phyloP scores from a whole-genome alignment of 2,113 vertebrate species.

The Calyptomena viridis region DNA sequence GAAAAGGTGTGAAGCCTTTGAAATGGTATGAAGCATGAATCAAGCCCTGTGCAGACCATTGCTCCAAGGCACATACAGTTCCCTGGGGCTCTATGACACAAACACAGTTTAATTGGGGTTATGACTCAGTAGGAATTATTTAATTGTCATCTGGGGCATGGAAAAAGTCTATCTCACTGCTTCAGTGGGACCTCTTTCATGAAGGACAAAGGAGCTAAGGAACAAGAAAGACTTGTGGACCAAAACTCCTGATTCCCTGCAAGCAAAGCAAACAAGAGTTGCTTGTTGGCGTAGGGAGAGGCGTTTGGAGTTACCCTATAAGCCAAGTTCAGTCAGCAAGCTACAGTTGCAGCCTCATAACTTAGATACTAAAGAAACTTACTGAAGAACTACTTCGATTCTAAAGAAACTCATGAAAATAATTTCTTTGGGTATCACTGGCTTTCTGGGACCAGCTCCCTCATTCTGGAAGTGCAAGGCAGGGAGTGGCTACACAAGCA shows the following conservation, averaged over 20 bases:
- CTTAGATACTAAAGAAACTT: neutral
- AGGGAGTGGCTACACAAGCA: neutral
- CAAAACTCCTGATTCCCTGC: neutral
- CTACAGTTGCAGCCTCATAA: neutral
- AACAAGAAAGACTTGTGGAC: neutral
- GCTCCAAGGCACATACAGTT: neutral
- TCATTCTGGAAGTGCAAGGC: neutral
- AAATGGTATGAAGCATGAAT: neutral
- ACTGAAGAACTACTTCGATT: too few species aligned
- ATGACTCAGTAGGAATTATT: neutral
- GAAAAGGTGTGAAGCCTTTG: neutral
- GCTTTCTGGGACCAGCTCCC: neutral
- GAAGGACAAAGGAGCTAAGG: neutral
- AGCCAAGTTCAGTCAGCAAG: neutral
- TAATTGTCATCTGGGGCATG: neutral
- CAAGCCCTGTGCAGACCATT: too few species aligned
- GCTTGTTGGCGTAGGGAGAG: neutral
- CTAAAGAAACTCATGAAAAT: neutral
- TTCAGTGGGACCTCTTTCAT: neutral
- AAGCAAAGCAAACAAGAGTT: neutral
- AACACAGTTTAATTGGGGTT: neutral
- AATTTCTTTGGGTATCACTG: neutral
- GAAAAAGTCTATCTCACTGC: neutral
- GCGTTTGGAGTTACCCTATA: neutral
- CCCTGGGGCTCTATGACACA: fast-evolving